phyloP scores from a whole-genome alignment of 1,140 invertebrate genomes.

The Cydia splendana region DNA sequence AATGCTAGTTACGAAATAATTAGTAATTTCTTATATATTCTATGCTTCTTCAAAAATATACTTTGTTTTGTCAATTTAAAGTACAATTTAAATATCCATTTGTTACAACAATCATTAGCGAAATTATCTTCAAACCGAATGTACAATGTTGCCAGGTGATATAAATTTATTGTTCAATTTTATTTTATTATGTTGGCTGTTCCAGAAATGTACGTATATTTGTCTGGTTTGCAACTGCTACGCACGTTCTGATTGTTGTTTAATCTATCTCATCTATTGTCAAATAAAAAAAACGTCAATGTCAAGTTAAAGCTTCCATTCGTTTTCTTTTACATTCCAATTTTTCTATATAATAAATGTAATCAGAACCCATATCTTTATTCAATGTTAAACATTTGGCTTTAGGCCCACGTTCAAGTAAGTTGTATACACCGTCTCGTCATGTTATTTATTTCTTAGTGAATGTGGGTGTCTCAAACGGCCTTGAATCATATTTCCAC shows the following conservation, averaged over 20 bases:
- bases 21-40: background rate
- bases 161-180: background rate
- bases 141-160: background rate
- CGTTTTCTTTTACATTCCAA: constrained; percentile 24
- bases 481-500: background rate
- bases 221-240: background rate
- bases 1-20: background rate
- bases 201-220: background rate
- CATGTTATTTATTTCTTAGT: constrained; percentile 7
- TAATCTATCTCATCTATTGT: background rate
- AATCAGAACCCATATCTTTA: background rate
- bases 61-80: constrained; percentile 27
- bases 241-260: background rate
- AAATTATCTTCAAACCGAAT: background rate
- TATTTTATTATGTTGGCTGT: constrained; percentile 2
- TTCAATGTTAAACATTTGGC: constrained; percentile 36
- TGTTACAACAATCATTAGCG: background rate
- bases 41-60: constrained; percentile 26
- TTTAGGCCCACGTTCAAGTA: constrained; percentile 49
- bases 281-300: constrained; percentile 28
- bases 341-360: constrained; percentile 23
- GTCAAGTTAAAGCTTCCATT: constrained; percentile 27
- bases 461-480: constrained; percentile 24
- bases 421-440: constrained; percentile 34
- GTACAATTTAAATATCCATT: constrained; percentile 29